Evolutionary conservation across 2,888 invertebrate genomes (phyloP).

Genomic region (Heliconius cydno): DNA sequence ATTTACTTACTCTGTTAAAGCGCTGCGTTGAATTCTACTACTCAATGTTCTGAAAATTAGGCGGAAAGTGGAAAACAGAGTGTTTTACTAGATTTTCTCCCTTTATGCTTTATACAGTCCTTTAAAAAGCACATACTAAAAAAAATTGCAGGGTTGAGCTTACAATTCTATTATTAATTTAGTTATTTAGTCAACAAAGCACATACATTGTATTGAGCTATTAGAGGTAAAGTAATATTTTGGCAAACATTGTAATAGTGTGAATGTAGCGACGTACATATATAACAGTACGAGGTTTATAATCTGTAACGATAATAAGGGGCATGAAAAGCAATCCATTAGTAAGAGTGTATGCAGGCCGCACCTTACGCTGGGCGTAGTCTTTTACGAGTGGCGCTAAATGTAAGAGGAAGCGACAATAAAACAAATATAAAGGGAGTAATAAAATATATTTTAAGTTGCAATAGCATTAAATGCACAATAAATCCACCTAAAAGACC

Average conservation of each 20-base stretch:
- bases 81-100: too few relatives aligned
- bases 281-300: constrained; percentile 36
- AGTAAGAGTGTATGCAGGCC: constrained; percentile 71
- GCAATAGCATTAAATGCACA: too few relatives aligned
- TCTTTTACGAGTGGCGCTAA: constrained; percentile 48
- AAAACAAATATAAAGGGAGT: too few relatives aligned
- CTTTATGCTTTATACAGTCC: too few relatives aligned
- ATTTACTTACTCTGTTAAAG: too few relatives aligned
- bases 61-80: too few relatives aligned
- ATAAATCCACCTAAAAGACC: too few relatives aligned
- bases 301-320: constrained; percentile 53
- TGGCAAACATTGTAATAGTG: constrained; percentile 18
- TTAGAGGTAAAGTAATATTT: constrained; percentile 13
- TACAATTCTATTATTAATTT: background rate
- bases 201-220: background rate
- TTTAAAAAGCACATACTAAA: too few relatives aligned
- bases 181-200: background rate
- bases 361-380: constrained; percentile 65
- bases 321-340: constrained; percentile 71
- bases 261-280: constrained; percentile 11
- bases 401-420: constrained; percentile 21
- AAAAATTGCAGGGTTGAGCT: background rate
- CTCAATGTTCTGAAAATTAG: too few relatives aligned
- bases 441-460: too few relatives aligned
- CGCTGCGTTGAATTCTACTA: too few relatives aligned